Evolutionary conservation across 2,888 invertebrate genomes (phyloP).

Genomic region (Drosophila subsilvestris): DNA sequence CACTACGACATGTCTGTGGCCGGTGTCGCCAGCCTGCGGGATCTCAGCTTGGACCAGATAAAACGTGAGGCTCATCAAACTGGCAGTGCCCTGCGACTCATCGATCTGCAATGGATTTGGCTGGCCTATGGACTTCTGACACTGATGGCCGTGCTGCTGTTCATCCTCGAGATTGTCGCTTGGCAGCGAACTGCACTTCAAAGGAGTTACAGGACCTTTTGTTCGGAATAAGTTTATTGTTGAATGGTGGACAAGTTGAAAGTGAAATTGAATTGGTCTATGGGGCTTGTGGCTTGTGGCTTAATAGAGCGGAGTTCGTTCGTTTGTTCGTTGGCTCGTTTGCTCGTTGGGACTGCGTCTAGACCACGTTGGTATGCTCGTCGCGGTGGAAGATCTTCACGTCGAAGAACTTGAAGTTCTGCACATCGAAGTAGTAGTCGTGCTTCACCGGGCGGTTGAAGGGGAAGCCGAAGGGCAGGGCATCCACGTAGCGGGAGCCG

Average conservation of each 20-base stretch:
- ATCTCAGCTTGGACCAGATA: conserved; percentile 37
- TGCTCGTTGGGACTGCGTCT: conserved; percentile 73
- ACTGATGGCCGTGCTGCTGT: conserved; percentile 22
- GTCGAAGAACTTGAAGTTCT: conserved; percentile 89
- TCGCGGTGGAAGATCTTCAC: conserved; percentile 88
- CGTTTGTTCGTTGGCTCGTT: conserved; percentile 15
- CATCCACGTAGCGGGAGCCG: conserved; percentile 83
- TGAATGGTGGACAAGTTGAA: conserved; percentile 38
- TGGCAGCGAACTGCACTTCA: background rate
- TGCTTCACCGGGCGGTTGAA: conserved; percentile 88
- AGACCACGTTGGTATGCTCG: conserved; percentile 80
- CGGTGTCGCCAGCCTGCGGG: conserved; percentile 49
- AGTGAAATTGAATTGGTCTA: conserved; percentile 44
- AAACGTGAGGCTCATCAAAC: background rate
- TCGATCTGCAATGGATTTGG: conserved; percentile 64
- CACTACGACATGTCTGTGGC: conserved; percentile 70
- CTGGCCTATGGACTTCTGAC: conserved; percentile 44
- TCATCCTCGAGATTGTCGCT: conserved; percentile 44
- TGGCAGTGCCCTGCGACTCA: conserved; percentile 39
- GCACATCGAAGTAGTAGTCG: conserved; percentile 86
- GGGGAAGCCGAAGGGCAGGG: conserved; percentile 89
- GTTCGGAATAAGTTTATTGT: conserved; percentile 40
- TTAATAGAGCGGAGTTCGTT: conserved; percentile 3
- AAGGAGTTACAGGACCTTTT: background rate
- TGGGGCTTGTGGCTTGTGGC: conserved; percentile 34